A percentile compares a stretch with the other conserved stretches of the same genome.
These are phyloP conservation scores for Pseudomyrmex gracilis DNA, from an alignment of 1,140 invertebrate species.

Conservation along the genomic window DNA sequence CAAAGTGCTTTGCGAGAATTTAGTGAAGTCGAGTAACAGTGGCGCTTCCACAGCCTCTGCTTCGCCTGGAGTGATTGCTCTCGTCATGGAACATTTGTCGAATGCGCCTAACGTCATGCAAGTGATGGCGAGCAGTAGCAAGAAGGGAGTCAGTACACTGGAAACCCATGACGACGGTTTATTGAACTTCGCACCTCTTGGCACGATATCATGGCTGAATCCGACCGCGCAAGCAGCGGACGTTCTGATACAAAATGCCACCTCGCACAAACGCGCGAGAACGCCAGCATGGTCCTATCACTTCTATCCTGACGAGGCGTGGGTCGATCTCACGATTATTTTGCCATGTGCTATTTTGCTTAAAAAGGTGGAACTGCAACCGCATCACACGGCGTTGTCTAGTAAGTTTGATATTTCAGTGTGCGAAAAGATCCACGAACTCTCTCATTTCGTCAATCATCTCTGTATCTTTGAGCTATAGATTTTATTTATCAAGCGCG, in stretches of 20 bases:
- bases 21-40: constrained; percentile 86
- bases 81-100: constrained; percentile 89
- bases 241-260: constrained; percentile 90
- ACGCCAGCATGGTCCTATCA: constrained; percentile 97
- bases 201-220: constrained; percentile 92
- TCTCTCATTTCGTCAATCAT: not conserved
- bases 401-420: constrained; percentile 85
- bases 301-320: constrained; percentile 95
- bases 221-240: constrained; percentile 95
- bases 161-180: constrained; percentile 88
- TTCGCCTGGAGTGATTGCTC: constrained; percentile 84
- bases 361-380: constrained; percentile 95
- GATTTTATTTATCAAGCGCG: too few relatives aligned
- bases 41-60: constrained; percentile 70
- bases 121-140: constrained; percentile 82
- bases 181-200: constrained; percentile 95
- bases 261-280: constrained; percentile 92
- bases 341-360: constrained; percentile 95
- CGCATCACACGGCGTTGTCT: constrained; percentile 93
- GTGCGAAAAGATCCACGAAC: not conserved
- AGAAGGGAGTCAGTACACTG: constrained; percentile 86
- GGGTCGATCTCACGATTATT: constrained; percentile 94
- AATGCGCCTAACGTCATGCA: constrained; percentile 86
- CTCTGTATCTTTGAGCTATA: not conserved
- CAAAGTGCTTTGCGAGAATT: constrained; percentile 87